These are phyloP conservation scores for Lepidonotus clava DNA, from an alignment of 2,888 invertebrate species.

Conservation along the genomic window DNA sequence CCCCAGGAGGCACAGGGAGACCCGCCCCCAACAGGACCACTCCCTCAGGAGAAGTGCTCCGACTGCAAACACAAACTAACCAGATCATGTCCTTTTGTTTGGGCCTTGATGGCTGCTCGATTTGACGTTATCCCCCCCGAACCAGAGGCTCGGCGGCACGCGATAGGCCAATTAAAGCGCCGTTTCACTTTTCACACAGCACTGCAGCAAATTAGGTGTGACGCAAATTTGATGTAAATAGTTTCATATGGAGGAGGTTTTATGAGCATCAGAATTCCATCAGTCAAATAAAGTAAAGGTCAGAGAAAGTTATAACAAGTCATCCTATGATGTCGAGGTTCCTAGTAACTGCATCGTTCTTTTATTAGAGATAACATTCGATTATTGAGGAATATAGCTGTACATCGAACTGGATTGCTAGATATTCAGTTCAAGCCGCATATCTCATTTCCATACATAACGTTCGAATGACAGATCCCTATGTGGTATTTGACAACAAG, in stretches of 20 bases:
- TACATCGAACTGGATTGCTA: too few species aligned
- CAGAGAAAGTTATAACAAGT: too few species aligned
- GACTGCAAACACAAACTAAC: neutral
- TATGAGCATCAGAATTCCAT: neutral
- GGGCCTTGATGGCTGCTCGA: neutral
- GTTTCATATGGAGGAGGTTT: neutral
- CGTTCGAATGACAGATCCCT: too few species aligned
- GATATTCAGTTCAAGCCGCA: too few species aligned
- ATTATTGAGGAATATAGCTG: too few species aligned
- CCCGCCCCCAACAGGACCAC: neutral
- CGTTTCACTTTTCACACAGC: neutral
- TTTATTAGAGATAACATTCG: too few species aligned
- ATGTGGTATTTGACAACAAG: too few species aligned
- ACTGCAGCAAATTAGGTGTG: neutral
- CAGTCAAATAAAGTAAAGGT: too few species aligned
- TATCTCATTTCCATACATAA: too few species aligned
- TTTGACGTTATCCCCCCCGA: neutral
- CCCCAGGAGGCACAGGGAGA: neutral
- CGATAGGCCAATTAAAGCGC: neutral
- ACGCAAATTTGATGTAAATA: neutral
- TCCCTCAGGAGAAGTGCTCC: constrained; percentile 5
- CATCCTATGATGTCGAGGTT: too few species aligned
- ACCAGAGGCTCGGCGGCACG: constrained; percentile 10
- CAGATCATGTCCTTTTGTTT: constrained; percentile 6
- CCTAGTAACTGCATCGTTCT: too few species aligned